Base-by-base conservation (phyloP, 2,888 invertebrate species). In the Panzeria rudis region DNA sequence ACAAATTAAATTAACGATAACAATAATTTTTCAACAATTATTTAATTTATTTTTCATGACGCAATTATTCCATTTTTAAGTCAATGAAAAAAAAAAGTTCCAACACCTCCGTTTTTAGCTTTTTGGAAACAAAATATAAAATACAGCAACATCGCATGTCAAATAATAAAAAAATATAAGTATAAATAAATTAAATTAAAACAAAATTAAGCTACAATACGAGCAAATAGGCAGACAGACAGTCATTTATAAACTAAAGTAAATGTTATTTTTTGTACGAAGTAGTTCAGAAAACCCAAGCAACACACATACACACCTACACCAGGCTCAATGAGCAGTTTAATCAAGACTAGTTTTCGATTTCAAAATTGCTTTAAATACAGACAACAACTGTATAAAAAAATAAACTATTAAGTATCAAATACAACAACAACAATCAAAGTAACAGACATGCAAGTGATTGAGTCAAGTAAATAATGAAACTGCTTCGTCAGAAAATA, bases 381-480 rank as follows among this genome's bases (percentile, higher is more conserved):
- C 23, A 47, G 44, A 69, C 32, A 77, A 54, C 20, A 44, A 76
- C 6, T 25, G 38, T 29, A 64, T 59, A 15, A 17, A 13, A 66
- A 38, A 38, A 17, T 44, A 54, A 71, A 59, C 68, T 52, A 52
- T 59, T 72, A 41, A 32, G 61, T 64, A 71, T 32, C 50, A 32
- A 75, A 20, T 47, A 23, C 54, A 62, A 8, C 23, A 79, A 8
- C 20, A 80, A 64, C 38, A 80, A 76, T 76, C 76, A 78, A 61
- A 83, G 44, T 54, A 20, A 61, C 66, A 80, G 66, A 76, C 76
- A 61, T 76, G 66, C 71, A 82, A 76, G 76, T 80, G 79, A 80
- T 84, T 84, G 79, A 84, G 61, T 72, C 72, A 68, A 84, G 76
- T 76, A 66, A 84, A 75, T 78, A 68, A 68, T 71, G 61, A 54